Evolutionary conservation across 2,797 vertebrate genomes (phyloP), one percentile per base, ranked within the genome.

Genomic region (Uromys caudimaculatus): DNA sequence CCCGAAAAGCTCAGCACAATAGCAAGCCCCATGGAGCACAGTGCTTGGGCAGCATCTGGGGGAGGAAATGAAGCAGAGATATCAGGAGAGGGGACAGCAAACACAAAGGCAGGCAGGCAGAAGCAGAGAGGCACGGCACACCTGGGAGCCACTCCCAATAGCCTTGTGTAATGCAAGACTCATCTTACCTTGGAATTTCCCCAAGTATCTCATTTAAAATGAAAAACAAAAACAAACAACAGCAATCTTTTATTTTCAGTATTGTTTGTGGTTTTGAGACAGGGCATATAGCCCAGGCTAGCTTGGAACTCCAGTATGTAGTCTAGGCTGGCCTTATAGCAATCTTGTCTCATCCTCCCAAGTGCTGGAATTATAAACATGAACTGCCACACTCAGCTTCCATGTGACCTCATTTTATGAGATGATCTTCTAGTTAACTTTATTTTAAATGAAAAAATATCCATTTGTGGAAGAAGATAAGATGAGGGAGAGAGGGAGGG

Each of bases 381-480:
- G 54, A 60, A 6, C 19, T 35, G 29, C 17, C 19, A 76, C 41
- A 47, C 54, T 21, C 54, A 44, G 3, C 54, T 82, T 76, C 62
- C 47, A 44, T 56, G 86, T 47, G 32, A 4, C 54, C 6, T 77
- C 16, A 62, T 87, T 64, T 89, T 82, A 77, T 71, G 21, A 93
- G 24, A 35, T 38, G 52, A 52, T 77, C 14, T 83, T 29, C 41
- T 92, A 73, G 32, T 47, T 95, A 93, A 71, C 35, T 89, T 95
- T 82, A 69, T 83, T 90, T 93, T 60, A 79, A 86, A 75, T 78
- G 64, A 84, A 91, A 90, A 75, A 62, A 62, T 92, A 76, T 69
- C 4, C 8, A 64, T 77, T 58, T 90, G 77, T 4, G 27, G 29
- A 90, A 81, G 58, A 69, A 81, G n/a, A 73, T 44, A 47, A 69